Conservation (phyloP, 2,888 invertebrate genomes). For the Glaucopsyche alexis region DNA sequence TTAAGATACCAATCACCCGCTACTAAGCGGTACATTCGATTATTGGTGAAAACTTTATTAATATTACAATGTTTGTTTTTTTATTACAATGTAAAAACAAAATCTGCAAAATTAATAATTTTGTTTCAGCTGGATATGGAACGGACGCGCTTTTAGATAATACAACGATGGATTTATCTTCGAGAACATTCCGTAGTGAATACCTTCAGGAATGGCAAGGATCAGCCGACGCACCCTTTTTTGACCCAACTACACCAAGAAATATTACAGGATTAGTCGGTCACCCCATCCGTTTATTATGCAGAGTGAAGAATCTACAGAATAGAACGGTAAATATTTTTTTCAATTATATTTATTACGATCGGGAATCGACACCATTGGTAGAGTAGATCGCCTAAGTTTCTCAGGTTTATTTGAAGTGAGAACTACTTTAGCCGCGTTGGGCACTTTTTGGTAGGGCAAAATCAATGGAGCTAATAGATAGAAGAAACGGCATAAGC, state of each 20-base stretch:
- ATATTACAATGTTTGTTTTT: no score
- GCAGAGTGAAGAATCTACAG: slow-evolving; percentile 91
- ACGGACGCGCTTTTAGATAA: slow-evolving; percentile 81
- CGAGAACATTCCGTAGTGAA: slow-evolving; percentile 67
- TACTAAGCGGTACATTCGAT: no score
- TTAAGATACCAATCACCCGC: no score
- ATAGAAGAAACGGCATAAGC: no score
- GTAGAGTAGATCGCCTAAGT: no score
- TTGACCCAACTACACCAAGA: slow-evolving; percentile 87
- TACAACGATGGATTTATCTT: slow-evolving; percentile 65
- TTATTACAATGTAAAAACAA: background rate
- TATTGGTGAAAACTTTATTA: no score
- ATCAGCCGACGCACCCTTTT: slow-evolving; percentile 83
- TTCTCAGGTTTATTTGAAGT: no score
- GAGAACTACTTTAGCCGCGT: no score
- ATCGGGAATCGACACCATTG: background rate
- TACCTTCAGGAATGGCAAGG: slow-evolving; percentile 70
- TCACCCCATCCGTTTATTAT: slow-evolving; percentile 89
- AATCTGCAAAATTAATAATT: background rate
- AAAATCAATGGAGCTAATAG: no score
- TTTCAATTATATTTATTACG: background rate
- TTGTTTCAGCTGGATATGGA: slow-evolving; percentile 73
- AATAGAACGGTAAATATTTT: slow-evolving; percentile 88
- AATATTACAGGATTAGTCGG: slow-evolving; percentile 93
- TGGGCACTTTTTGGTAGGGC: no score